phyloP scores from a whole-genome alignment of 2,797 vertebrate species.

The Sorex maritimensis region DNA sequence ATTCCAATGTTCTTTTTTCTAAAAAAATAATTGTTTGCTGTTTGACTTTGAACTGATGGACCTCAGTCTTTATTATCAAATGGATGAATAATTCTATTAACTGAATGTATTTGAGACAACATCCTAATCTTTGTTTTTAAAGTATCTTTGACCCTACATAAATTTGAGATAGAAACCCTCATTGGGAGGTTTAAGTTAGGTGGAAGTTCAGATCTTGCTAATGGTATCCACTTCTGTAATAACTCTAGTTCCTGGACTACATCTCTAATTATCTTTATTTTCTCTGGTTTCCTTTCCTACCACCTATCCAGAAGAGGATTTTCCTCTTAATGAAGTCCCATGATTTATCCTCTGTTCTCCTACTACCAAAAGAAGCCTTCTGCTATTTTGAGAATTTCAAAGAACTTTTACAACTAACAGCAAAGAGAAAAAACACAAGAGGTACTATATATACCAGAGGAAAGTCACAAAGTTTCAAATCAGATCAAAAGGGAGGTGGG shows the following conservation, averaged over 20 bases:
- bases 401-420: slow-evolving; percentile 77
- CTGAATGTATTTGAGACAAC: not conserved
- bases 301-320: slow-evolving; percentile 11
- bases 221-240: not conserved
- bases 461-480: slow-evolving; percentile 78
- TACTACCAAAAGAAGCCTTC: slow-evolving; percentile 62
- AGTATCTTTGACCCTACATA: slow-evolving; percentile 8
- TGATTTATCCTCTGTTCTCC: slow-evolving; percentile 42
- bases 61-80: not conserved
- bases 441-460: slow-evolving; percentile 69
- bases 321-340: slow-evolving; percentile 53
- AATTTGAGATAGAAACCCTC: not conserved
- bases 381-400: slow-evolving; percentile 78
- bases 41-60: not conserved
- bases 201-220: not conserved
- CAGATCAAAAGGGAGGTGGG: slow-evolving; percentile 69
- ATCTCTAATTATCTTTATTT: not conserved
- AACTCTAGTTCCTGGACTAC: not conserved
- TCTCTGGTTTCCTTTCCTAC: slow-evolving; percentile 4
- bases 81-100: slow-evolving; percentile 39
- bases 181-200: not conserved
- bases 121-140: slow-evolving; percentile 45
- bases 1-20: not conserved
- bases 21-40: not conserved
- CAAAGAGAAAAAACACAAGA: slow-evolving; percentile 69